Evolutionary conservation across 2,113 vertebrate genomes (phyloP), one percentile per base, ranked within the genome.

Genomic region (Mastomys natalensis): DNA sequence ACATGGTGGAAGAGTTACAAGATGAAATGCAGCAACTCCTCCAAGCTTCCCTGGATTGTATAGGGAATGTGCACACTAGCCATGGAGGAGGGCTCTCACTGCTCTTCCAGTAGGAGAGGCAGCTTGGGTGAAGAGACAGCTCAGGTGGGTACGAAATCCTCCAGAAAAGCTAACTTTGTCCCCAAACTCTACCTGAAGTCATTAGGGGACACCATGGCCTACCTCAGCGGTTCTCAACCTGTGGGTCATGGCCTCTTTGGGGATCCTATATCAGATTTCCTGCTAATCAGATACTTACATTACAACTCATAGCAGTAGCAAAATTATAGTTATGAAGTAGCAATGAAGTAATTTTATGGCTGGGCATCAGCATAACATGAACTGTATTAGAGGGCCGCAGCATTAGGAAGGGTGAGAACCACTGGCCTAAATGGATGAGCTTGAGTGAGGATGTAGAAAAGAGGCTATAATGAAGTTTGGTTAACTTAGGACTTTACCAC

Each of bases 1-100:
- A 64, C 37, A 64, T 1, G 26, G 60, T 45, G n/a, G 55, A 92
- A 86, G 78, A 40, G 73, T 95, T 89, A 73, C 78, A 51, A 92
- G 90, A 89, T 26, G 58, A 95, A 95, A 92, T 78, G 22, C 34
- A 91, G 64, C 40, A 84, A 94, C 24, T 26, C 51, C 87, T n/a
- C 12, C n/a, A 45, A 53, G 82, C 15, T 91, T 58, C 29, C 17
- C n/a, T 12, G 73, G 37, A 86, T 73, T 72, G 40, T 24, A 90
- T 31, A 74, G 37, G 3, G 10, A 68, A 73, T 80, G 31, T 51
- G 34, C 11, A 68, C 62, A 51, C 2, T 34, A 29, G 26, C 24
- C 11, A 12, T 86, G 51, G 76, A 37, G 8, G 29, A 87, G 15
- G 2, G 19, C 16, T 48, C 31, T 80, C 82, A 40, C 4, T 89